Conservation (phyloP, 92 coral and sea anemone genomes). For the Siderastrea siderea region DNA sequence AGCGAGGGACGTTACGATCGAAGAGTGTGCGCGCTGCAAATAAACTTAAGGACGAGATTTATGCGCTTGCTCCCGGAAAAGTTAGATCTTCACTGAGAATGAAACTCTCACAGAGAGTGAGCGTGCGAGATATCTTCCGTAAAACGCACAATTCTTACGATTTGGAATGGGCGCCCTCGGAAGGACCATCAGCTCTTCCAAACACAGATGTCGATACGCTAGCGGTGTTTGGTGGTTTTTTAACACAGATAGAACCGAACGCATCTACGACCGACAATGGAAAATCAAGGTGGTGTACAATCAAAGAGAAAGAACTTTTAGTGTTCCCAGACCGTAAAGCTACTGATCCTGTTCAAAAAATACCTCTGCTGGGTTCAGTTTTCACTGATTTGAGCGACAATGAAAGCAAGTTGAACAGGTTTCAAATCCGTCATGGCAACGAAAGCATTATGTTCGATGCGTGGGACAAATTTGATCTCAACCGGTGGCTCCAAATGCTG, state of each 20-base stretch:
- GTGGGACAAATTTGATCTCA: slow-evolving; percentile 68
- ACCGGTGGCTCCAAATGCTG: slow-evolving; percentile 84
- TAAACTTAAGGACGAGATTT: slow-evolving; percentile 68
- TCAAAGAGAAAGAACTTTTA: slow-evolving; percentile 77
- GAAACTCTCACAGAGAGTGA: slow-evolving; percentile 82
- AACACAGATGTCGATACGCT: slow-evolving; percentile 74
- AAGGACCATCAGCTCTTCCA: slow-evolving; percentile 46
- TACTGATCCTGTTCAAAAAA: slow-evolving; percentile 76
- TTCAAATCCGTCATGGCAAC: slow-evolving; percentile 67
- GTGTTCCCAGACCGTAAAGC: slow-evolving; percentile 76
- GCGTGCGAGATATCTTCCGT: slow-evolving; percentile 84
- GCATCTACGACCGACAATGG: slow-evolving; percentile 65
- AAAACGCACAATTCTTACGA: slow-evolving; percentile 84
- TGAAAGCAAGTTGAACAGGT: slow-evolving; percentile 67
- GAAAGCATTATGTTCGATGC: slow-evolving; percentile 70
- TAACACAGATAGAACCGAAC: slow-evolving; percentile 71
- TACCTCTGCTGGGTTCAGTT: slow-evolving; percentile 66
- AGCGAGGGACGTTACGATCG: slow-evolving; percentile 64
- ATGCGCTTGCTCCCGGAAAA: slow-evolving; percentile 68
- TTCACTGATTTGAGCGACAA: slow-evolving; percentile 75
- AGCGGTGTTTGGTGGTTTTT: slow-evolving; percentile 77
- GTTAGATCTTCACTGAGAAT: slow-evolving; percentile 79
- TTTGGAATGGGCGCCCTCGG: slow-evolving; percentile 63
- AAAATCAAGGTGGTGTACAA: slow-evolving; percentile 81
- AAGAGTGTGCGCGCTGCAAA: slow-evolving; percentile 62